Base-by-base conservation (phyloP, 2,797 vertebrate species). In the Salarias fasciatus region DNA sequence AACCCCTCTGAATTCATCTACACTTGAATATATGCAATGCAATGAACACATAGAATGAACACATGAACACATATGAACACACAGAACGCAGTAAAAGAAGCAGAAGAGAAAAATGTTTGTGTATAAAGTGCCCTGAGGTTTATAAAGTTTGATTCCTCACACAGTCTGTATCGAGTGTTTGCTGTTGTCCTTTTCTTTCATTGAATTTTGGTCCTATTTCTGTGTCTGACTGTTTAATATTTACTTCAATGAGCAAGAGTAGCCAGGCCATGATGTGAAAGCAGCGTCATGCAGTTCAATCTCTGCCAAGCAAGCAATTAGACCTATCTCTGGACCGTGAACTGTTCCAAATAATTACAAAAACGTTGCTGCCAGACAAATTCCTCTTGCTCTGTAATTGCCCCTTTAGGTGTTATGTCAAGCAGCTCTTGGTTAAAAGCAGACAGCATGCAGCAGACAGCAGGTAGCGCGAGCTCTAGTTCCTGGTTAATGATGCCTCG, bases 401-500 rank as follows among this genome's bases (percentile, higher is more conserved):
- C 28, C 18, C 63, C 56, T 5, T 72, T n/a, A 18, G 65, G 72
- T 55, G 54, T 73, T 75, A 62, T 75, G 72, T 60, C 10, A 37
- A 74, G 45, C 55, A 46, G 72, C 12, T 5, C 64, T 79, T 51
- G 62, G 60, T 74, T 77, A 59, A 82, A 76, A 51, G 54, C 53
- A 58, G 33, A 49, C 72, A 55, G 62, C 35, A 53, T 51, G 51
- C 69, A 58, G 53, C 61, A 63, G 46, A 69, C 59, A 63, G 41
- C 42, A 85, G 75, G 65, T 33, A 13, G 54, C 15, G 53, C 48
- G 77, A 82, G 62, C 52, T 62, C 45, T 59, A 81, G 82, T 74
- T 86, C 84, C 85, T 89, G 84, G 61, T 88, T 85, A 88, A 87
- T 86, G 78, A 76, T 72, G 74, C 80, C 69, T 71, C 73, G 36